Evolutionary conservation across 1,140 invertebrate genomes (phyloP).

Genomic region (Drosophila bipectinata): DNA sequence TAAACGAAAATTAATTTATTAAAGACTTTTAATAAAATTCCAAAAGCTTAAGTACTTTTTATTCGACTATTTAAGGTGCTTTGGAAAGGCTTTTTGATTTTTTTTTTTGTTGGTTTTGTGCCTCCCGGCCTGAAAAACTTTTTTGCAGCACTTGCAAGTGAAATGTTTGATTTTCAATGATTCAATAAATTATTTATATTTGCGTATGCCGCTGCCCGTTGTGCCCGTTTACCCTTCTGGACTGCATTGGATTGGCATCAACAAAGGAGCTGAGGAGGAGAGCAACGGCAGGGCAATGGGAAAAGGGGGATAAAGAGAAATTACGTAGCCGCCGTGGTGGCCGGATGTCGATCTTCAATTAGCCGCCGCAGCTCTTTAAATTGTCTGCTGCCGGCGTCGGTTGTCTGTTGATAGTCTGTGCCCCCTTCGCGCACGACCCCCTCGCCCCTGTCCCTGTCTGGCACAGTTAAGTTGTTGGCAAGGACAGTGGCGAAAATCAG

Average conservation of each 20-base stretch:
- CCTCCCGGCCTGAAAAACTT: constrained; percentile 44
- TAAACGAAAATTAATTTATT: too few species aligned
- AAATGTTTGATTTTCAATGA: constrained; percentile 83
- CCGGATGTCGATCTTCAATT: constrained; percentile 74
- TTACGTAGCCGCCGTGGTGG: constrained; percentile 2
- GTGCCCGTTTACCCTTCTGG: not conserved
- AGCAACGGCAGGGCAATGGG: not conserved
- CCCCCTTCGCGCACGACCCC: too few species aligned
- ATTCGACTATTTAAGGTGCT: not conserved
- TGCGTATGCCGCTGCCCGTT: constrained; percentile 51
- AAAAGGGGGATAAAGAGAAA: not conserved
- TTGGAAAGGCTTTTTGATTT: not conserved
- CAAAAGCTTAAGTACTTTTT: not conserved
- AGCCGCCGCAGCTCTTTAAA: constrained; percentile 61
- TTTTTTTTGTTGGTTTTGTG: constrained; percentile 5
- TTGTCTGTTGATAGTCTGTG: constrained; percentile 12
- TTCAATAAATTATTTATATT: constrained; percentile 83
- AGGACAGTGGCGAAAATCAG: constrained; percentile 19
- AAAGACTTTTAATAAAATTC: too few species aligned
- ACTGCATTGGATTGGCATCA: too few species aligned
- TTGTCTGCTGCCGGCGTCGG: constrained; percentile 45
- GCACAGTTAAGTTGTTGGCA: constrained; percentile 62
- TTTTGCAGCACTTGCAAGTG: constrained; percentile 77
- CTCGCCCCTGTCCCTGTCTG: constrained; percentile 20
- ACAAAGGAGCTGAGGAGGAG: not conserved